Conservation (phyloP, 23 tunicate genomes). For the Diplosoma virens region DNA sequence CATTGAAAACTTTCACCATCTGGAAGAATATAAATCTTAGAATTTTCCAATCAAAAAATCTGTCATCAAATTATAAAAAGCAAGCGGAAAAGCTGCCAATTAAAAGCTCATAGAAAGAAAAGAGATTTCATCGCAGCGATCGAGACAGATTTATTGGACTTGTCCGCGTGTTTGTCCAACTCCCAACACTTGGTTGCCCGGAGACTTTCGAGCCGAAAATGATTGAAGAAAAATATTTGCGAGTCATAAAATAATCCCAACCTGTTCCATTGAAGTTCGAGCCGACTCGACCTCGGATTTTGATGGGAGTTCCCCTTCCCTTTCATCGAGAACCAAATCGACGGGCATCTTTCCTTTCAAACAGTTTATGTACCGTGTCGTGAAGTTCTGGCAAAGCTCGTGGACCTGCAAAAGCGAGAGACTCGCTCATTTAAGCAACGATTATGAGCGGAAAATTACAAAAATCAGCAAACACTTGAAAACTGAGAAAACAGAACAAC, state of each 20-base stretch:
- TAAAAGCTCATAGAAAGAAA: no score
- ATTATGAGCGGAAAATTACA: neutral
- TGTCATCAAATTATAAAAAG: no score
- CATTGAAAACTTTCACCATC: no score
- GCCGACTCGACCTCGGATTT: constrained; percentile 44
- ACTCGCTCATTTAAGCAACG: neutral
- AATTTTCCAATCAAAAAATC: no score
- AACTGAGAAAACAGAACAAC: no score
- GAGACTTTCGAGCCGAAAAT: neutral
- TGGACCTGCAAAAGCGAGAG: constrained; percentile 79
- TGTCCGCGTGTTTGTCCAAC: no score
- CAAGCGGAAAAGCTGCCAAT: no score
- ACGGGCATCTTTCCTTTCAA: constrained; percentile 99
- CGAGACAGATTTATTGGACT: no score
- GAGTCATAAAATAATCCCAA: no score
- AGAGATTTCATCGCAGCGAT: no score
- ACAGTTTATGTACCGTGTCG: constrained; percentile 94
- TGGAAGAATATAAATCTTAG: no score
- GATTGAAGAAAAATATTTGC: neutral
- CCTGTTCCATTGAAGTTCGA: constrained; percentile 23
- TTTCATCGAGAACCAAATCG: constrained; percentile 92
- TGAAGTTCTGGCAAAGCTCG: constrained; percentile 96
- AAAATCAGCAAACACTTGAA: neutral
- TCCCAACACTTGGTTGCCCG: no score
- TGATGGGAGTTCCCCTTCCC: constrained; percentile 64